Conservation (phyloP, 1,140 invertebrate genomes). For the Drosophila tristis region DNA sequence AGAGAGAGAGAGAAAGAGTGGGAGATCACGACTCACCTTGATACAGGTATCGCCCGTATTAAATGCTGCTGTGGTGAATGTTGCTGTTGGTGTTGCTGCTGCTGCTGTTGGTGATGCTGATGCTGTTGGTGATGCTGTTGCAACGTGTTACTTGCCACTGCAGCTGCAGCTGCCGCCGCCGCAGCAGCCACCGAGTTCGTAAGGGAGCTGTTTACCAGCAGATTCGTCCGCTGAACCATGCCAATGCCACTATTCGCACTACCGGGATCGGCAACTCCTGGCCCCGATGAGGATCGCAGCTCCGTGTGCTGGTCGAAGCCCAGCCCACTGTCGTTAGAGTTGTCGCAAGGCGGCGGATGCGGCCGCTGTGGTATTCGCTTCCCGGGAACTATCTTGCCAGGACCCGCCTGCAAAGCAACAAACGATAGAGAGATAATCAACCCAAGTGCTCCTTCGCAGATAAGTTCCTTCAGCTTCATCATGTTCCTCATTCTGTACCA, state of each 20-base stretch:
- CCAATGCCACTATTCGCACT: slow-evolving; percentile 14
- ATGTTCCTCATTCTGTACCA: too few species aligned
- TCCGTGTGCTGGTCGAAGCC: slow-evolving; percentile 88
- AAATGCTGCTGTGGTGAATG: slow-evolving; percentile 79
- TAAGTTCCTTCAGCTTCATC: too few species aligned
- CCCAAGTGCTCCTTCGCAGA: too few species aligned
- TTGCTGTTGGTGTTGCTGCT: slow-evolving; percentile 54
- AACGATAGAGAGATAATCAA: not conserved
- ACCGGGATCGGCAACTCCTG: slow-evolving; percentile 17
- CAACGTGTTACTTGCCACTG: slow-evolving; percentile 60
- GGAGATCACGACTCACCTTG: slow-evolving; percentile 66
- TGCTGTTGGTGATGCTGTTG: slow-evolving; percentile 60
- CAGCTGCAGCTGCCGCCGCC: slow-evolving; percentile 62
- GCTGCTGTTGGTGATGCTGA: slow-evolving; percentile 49
- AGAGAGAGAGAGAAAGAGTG: not conserved
- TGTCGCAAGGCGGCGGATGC: slow-evolving; percentile 87
- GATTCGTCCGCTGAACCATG: slow-evolving; percentile 29
- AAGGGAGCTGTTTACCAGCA: slow-evolving; percentile 58
- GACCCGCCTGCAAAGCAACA: slow-evolving; percentile 63
- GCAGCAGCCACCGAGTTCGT: slow-evolving; percentile 59
- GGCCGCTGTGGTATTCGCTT: slow-evolving; percentile 84
- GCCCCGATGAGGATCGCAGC: slow-evolving; percentile 41
- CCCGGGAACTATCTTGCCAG: slow-evolving; percentile 85
- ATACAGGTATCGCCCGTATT: slow-evolving; percentile 80
- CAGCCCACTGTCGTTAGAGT: slow-evolving; percentile 93